Evolutionary conservation across 2,888 invertebrate species (phyloP), one percentile per base, ranked within the genome.

Genomic region (Gnatocerus cornutus): DNA sequence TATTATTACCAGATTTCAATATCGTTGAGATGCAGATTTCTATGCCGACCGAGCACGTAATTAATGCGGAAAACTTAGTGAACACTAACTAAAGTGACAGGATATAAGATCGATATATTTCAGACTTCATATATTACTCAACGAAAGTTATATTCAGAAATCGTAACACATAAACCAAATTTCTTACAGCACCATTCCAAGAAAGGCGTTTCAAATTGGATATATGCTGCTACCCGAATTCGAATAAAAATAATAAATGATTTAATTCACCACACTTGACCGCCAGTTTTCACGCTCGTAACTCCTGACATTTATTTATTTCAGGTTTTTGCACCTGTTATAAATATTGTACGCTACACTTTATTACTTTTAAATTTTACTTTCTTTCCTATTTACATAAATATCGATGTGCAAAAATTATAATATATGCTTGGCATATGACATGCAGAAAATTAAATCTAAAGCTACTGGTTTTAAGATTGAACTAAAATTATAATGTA

Each of bases 151-250:
- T 50, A 58, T 58, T 41, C 39, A 50, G 59, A 58, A 67, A 59
- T 13, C 50, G 66, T 41, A 59, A 8, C 50, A 58, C 55, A 64
- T 66, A 70, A 70, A 70, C 61, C 39, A 67, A 61, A 71, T 68
- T 62, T 63, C 63, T 41, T 43, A 48, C 63, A 69, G 53, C 46
- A 46, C 27, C 59, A 14, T 62, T 53, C 68, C 64, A 58, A 56
- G 64, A 69, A 64, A 63, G 41, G 68, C 78, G 72, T 74, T 69
- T 55, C 78, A 50, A 76, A 78, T 77, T 72, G 69, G 73, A 77
- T 74, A 79, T 78, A 77, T 77, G 78, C 75, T 66, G 75, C 78
- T 77, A 78, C 78, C 77, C 78, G 76, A 78, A 79, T 77, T 76
- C 74, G 75, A 78, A 77, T 67, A 77, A 74, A 76, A 78, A 74